These are phyloP conservation scores for Pseudobourletiella spinata DNA, from an alignment of 1,140 invertebrate genomes.

Conservation along the genomic window DNA sequence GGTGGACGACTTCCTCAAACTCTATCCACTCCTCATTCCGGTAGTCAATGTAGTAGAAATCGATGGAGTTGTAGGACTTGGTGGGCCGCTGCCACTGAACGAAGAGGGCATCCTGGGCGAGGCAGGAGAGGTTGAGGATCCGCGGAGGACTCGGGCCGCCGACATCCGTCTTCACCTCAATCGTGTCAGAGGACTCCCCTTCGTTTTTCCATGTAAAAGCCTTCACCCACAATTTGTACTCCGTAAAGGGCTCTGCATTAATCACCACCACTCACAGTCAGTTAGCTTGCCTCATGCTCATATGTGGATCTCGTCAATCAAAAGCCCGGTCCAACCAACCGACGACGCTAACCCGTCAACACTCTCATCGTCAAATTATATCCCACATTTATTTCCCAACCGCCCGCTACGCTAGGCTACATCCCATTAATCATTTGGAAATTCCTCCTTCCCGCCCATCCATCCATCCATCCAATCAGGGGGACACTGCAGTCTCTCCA, in stretches of 20 bases:
- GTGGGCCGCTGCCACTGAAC: slow-evolving; percentile 69
- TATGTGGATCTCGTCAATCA: too few relatives aligned
- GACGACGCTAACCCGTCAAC: too few relatives aligned
- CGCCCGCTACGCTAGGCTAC: too few relatives aligned
- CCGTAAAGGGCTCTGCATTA: slow-evolving; percentile 62
- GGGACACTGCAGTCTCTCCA: too few relatives aligned
- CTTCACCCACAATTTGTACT: slow-evolving; percentile 77
- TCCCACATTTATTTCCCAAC: too few relatives aligned
- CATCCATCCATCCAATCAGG: too few relatives aligned
- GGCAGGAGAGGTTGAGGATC: slow-evolving; percentile 72
- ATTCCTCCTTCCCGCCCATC: too few relatives aligned
- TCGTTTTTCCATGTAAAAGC: slow-evolving; percentile 64
- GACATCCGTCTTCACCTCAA: slow-evolving; percentile 69
- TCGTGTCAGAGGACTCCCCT: slow-evolving; percentile 59
- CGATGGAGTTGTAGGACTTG: slow-evolving; percentile 61
- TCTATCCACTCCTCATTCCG: slow-evolving; percentile 49
- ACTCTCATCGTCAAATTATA: too few relatives aligned
- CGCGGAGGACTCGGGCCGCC: slow-evolving; percentile 64
- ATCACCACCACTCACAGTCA: background rate
- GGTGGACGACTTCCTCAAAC: slow-evolving; percentile 54
- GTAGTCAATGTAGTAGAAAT: slow-evolving; percentile 69
- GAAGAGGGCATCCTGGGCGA: slow-evolving; percentile 61
- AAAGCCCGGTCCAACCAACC: too few relatives aligned
- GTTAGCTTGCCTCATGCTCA: too few relatives aligned
- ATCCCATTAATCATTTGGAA: too few relatives aligned